phyloP scores from a whole-genome alignment of 2,113 vertebrate species.

The Sinocyclocheilus maitianheensis region DNA sequence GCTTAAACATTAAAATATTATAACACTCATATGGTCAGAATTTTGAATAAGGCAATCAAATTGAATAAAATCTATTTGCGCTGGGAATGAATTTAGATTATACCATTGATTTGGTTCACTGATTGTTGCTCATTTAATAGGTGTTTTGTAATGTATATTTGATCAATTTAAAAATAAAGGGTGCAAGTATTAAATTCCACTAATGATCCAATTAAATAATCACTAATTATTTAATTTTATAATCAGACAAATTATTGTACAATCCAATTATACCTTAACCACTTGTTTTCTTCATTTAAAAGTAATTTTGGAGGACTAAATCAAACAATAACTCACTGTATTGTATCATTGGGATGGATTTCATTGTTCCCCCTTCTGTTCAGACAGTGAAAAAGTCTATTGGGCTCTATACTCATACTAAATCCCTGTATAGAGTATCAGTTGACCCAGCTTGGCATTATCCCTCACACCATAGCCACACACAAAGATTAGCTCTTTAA shows the following conservation, averaged over 20 bases:
- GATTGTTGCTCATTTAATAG: not conserved
- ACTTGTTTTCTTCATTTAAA: not conserved
- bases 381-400: not conserved
- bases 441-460: conserved; percentile 34
- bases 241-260: not conserved
- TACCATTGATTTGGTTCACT: not conserved
- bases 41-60: too few species aligned
- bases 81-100: not conserved
- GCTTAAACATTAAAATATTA: not conserved
- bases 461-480: conserved; percentile 25
- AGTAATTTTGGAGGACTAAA: not conserved
- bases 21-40: not conserved
- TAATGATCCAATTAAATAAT: conserved; percentile 9
- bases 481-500: conserved; percentile 52
- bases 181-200: not conserved
- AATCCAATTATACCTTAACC: not conserved
- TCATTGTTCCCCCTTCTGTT: not conserved
- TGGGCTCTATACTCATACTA: conserved; percentile 1
- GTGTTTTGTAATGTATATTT: not conserved
- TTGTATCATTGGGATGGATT: conserved; percentile 1
- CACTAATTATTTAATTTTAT: not conserved
- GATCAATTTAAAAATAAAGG: not conserved
- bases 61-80: not conserved
- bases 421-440: conserved; percentile 41
- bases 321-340: not conserved